Percentiles rank a stretch among this genome's conserved stretches.
phyloP scores from a whole-genome alignment of 2,797 vertebrate species.

The Limnodromus scolopaceus region DNA sequence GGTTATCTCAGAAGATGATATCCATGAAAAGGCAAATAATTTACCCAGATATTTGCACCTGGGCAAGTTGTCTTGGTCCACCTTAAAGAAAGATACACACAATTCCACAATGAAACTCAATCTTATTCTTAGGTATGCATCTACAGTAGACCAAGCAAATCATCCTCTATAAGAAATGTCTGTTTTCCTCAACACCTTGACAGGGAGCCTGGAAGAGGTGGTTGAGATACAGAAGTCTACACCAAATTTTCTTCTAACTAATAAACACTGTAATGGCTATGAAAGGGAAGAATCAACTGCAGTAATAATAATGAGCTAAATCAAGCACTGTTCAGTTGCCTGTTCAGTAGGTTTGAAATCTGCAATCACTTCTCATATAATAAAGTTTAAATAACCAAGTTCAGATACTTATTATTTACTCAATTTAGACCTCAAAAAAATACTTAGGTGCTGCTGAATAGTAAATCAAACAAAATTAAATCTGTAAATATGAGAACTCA shows the following conservation, averaged over 20 bases:
- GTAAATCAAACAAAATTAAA: not conserved
- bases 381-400: not conserved
- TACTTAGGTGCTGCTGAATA: not conserved
- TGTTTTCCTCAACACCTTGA: not conserved
- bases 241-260: not conserved
- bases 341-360: not conserved
- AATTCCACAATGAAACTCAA: not conserved
- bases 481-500: not conserved
- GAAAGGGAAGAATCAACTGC: not conserved
- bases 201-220: not conserved
- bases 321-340: not conserved
- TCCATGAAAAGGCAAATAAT: not conserved
- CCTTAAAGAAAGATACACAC: not conserved
- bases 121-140: not conserved
- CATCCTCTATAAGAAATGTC: not conserved
- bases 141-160: not conserved
- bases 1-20: not conserved
- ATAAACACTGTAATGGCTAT: not conserved
- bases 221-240: not conserved
- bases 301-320: not conserved
- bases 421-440: not conserved
- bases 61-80: not conserved
- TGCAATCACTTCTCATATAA: not conserved
- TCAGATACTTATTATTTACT: not conserved
- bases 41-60: not conserved